Evolutionary conservation across 2,797 vertebrate species (phyloP).

Genomic region (Chelon auratus): DNA sequence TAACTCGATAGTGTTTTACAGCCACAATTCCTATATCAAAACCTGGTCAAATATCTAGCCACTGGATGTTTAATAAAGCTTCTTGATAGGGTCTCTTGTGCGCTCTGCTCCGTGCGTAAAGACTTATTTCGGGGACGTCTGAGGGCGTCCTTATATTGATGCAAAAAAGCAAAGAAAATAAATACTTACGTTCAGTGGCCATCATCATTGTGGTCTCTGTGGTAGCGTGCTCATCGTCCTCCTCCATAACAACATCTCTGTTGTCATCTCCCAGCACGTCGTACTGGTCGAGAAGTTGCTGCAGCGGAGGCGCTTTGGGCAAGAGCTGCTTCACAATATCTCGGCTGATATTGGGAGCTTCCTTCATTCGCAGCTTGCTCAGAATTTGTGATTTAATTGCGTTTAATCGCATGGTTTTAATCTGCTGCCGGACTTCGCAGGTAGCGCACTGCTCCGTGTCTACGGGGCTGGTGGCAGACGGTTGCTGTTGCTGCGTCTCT

Average conservation of each 20-base stretch:
- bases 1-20: background rate
- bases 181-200: slow-evolving; percentile 94
- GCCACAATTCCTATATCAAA: background rate
- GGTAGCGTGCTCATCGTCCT: slow-evolving; percentile 95
- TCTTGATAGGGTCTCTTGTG: background rate
- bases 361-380: slow-evolving; percentile 97
- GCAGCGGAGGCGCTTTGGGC: slow-evolving; percentile 96
- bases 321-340: slow-evolving; percentile 94
- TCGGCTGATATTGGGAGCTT: slow-evolving; percentile 97
- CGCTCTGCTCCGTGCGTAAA: slow-evolving; percentile 53
- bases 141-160: background rate
- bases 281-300: slow-evolving; percentile 98
- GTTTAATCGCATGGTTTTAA: slow-evolving; percentile 94
- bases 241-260: slow-evolving; percentile 90
- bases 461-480: slow-evolving; percentile 70
- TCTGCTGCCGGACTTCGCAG: slow-evolving; percentile 95
- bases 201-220: slow-evolving; percentile 97
- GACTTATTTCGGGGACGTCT: background rate
- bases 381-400: slow-evolving; percentile 98
- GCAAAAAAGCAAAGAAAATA: background rate
- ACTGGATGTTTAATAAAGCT: background rate
- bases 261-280: slow-evolving; percentile 96
- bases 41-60: fast-evolving
- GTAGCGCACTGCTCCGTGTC: slow-evolving; percentile 91
- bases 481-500: slow-evolving; percentile 81